These are phyloP conservation scores for Ciona savignyi DNA, from an alignment of 23 tunicate species.

Conservation along the genomic window DNA sequence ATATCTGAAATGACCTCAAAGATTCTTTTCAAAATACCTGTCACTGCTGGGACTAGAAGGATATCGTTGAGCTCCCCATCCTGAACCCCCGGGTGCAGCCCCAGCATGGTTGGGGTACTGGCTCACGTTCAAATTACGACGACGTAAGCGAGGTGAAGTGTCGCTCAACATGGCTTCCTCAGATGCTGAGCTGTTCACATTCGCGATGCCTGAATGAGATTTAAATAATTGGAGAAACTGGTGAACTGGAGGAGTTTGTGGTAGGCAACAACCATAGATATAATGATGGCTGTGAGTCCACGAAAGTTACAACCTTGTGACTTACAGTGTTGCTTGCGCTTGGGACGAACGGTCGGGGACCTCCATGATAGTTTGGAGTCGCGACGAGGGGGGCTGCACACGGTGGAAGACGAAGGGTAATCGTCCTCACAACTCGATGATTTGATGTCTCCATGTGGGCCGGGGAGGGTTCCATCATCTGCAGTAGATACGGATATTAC, in stretches of 20 bases:
- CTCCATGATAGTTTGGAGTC: constrained; percentile 76
- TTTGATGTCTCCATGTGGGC: constrained; percentile 73
- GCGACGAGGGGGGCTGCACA: constrained; percentile 76
- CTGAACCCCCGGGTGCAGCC: constrained; percentile 4
- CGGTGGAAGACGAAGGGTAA: constrained; percentile 73
- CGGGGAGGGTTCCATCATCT: constrained; percentile 33
- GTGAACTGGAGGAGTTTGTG: too few relatives aligned
- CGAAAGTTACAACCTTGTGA: neutral
- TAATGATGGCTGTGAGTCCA: too few relatives aligned
- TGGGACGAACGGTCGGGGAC: constrained; percentile 80
- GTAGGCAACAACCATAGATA: too few relatives aligned
- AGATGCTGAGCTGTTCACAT: constrained; percentile 93
- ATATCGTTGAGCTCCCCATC: constrained; percentile 51
- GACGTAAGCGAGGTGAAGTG: constrained; percentile 68
- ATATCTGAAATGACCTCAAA: too few relatives aligned
- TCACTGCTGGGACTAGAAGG: constrained; percentile 93
- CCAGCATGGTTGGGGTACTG: constrained; percentile 1
- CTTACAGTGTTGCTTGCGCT: constrained; percentile 85
- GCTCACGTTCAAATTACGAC: constrained; percentile 20
- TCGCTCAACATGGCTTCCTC: constrained; percentile 98
- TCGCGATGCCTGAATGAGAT: constrained; percentile 78
- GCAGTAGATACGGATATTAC: neutral
- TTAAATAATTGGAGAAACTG: too few relatives aligned
- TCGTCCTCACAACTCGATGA: constrained; percentile 87
- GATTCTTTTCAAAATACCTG: constrained; percentile 54